Evolutionary conservation across 2,888 invertebrate species (phyloP).

Genomic region (Monopis laevigella): DNA sequence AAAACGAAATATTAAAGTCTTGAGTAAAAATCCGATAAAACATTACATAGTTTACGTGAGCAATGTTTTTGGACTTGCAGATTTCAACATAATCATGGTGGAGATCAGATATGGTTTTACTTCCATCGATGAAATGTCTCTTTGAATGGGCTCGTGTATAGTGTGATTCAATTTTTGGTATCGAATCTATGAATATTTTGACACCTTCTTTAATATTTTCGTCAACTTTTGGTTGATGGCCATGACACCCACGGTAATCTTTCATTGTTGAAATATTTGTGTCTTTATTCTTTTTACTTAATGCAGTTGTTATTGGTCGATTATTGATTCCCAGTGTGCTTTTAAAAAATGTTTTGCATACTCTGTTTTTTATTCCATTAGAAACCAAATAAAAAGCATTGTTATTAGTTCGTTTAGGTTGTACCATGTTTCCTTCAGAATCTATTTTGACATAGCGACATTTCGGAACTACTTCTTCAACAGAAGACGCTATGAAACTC

Average conservation of each 20-base stretch:
- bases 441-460: conserved; percentile 2
- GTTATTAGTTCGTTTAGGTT: no score
- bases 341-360: no score
- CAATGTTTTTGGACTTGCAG: not conserved
- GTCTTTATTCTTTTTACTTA: no score
- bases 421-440: no score
- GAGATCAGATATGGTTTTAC: conserved; percentile 17
- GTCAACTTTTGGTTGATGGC: not conserved
- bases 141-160: conserved; percentile 16
- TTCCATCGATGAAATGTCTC: conserved; percentile 17
- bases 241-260: conserved; percentile 7
- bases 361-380: no score
- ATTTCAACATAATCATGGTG: conserved; percentile 17
- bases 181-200: conserved; percentile 14
- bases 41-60: not conserved
- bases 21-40: not conserved
- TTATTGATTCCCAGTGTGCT: no score
- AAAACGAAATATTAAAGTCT: no score
- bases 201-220: conserved; percentile 6
- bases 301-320: no score
- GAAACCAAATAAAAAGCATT: no score
- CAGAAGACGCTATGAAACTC: not conserved
- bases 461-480: not conserved
- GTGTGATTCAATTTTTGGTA: conserved; percentile 19
- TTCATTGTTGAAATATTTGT: not conserved